Evolutionary conservation across 2,113 vertebrate genomes (phyloP), one percentile per base, ranked within the genome.

Genomic region (Perccottus glenii): DNA sequence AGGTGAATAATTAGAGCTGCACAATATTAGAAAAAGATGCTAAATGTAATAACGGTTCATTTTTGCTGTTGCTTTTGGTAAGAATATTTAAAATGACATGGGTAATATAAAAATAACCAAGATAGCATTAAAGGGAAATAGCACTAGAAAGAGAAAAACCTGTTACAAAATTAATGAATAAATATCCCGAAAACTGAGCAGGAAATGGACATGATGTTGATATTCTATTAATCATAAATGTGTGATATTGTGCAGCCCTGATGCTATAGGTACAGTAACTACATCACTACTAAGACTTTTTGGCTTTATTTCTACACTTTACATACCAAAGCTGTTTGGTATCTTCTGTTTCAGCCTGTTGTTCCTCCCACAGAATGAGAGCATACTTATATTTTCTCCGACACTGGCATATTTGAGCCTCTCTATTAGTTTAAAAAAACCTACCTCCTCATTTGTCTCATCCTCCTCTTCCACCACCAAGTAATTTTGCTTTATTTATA

Each of bases 401-500:
- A 5, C n/a, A 15, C 4, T 14, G 12, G 4, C 1, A 33, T 4
- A n/a, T 14, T 4, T 36, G 7, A 56, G 2, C 10, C 4, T 19
- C 8, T 40, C 12, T 11, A 36, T 56, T 16, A 46, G 42, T 57
- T 8, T 9, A 67, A 51, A 11, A n/a, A 72, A 67, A 73, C 80
- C 64, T 75, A 91, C 88, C 82, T 88, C 86, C 38, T 84, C 71
- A 46, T 75, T 78, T 40, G 9, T 67, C 70, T 64, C 73, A 58
- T 70, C 68, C 59, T 81, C 67, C 6, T 80, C 77, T 33, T 77
- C 80, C 33, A 88, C 80, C 63, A 60, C 38, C 43, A 77, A 36
- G 70, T 81, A 79, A 79, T 89, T 11, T 76, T 16, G 82, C 90
- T 90, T 89, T 66, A 80, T 79, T 64, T 50, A 47, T 70, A 49